Evolutionary conservation across 2,888 invertebrate species (phyloP).

Genomic region (Mactromeris polynyma): DNA sequence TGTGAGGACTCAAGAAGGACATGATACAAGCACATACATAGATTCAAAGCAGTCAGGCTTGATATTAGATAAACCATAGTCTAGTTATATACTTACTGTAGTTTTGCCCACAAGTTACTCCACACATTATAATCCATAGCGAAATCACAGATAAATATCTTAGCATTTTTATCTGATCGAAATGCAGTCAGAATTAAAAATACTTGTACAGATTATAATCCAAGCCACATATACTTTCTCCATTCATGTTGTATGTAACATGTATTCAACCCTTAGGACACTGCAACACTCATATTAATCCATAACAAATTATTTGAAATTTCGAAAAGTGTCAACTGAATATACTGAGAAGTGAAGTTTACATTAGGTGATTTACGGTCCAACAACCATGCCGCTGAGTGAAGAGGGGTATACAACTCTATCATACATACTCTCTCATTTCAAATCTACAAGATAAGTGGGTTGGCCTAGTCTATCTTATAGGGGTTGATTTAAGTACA

Average conservation of each 20-base stretch:
- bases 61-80: no score
- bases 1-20: not conserved
- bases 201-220: not conserved
- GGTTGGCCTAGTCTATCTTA: not conserved
- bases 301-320: not conserved
- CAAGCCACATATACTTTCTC: not conserved
- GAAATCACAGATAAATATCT: slow-evolving; percentile 22
- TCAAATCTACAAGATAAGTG: not conserved
- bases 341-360: not conserved
- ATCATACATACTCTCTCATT: slow-evolving; percentile 6
- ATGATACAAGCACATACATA: not conserved
- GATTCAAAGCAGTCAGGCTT: no score
- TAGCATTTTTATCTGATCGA: slow-evolving; percentile 16
- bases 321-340: slow-evolving; percentile 19
- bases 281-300: not conserved
- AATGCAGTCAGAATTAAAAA: slow-evolving; percentile 16
- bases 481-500: not conserved
- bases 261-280: not conserved
- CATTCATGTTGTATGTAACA: not conserved
- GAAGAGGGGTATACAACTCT: slow-evolving; percentile 1
- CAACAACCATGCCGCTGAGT: not conserved
- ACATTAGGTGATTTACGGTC: slow-evolving; percentile 10
- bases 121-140: slow-evolving; percentile 21
- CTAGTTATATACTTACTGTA: not conserved
- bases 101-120: not conserved